Evolutionary conservation across 2,888 invertebrate genomes (phyloP).

Genomic region (Pachliopta kotzebuea): DNA sequence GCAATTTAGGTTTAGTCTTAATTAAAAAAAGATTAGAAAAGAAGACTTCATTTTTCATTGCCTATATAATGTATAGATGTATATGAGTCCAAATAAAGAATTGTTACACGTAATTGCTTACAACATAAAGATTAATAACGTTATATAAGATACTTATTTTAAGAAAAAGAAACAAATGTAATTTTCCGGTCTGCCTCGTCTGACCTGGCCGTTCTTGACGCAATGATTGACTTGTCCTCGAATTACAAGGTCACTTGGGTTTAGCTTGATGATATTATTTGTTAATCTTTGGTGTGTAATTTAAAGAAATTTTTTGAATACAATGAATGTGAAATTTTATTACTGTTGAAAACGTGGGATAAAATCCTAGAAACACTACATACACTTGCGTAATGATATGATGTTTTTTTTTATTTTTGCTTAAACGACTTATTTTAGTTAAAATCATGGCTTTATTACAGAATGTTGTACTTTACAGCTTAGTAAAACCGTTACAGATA

Average conservation of each 20-base stretch:
- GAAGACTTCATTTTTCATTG: no score
- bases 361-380: no score
- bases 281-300: neutral
- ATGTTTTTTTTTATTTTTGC: no score
- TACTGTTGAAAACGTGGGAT: neutral
- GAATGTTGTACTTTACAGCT: no score
- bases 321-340: neutral
- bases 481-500: no score
- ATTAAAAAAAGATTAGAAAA: no score
- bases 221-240: constrained; percentile 21
- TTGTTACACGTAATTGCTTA: neutral
- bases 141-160: neutral
- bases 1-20: no score
- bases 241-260: constrained; percentile 13
- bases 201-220: constrained; percentile 16
- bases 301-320: neutral
- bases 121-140: neutral
- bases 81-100: no score
- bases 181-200: constrained; percentile 28
- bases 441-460: no score
- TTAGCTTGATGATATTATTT: neutral
- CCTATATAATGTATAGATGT: no score
- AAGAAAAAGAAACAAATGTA: constrained; percentile 22
- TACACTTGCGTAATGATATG: no score
- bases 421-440: no score